Evolutionary conservation across 1,140 invertebrate genomes (phyloP).

Genomic region (Bicyclus anynana): DNA sequence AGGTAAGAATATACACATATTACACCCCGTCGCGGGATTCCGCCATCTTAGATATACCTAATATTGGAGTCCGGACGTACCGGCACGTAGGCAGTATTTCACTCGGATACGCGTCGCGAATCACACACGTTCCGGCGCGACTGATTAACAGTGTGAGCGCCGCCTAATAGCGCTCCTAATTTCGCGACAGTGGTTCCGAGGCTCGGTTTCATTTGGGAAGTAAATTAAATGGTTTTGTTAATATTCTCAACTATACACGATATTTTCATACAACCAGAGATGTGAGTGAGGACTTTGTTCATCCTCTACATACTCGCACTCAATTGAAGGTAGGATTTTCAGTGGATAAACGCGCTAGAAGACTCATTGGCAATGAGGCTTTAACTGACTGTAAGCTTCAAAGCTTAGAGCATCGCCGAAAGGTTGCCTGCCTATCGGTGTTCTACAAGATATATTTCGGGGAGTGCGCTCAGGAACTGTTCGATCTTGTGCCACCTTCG

Average conservation of each 20-base stretch:
- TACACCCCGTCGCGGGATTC: not conserved
- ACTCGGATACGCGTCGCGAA: slow-evolving; percentile 25
- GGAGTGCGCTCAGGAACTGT: too few species aligned
- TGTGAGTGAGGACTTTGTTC: not conserved
- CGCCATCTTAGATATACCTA: not conserved
- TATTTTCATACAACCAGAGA: not conserved
- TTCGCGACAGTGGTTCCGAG: slow-evolving; percentile 4
- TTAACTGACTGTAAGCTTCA: too few species aligned
- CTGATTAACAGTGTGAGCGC: slow-evolving; percentile 35
- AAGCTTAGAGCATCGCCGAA: too few species aligned
- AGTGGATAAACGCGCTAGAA: too few species aligned
- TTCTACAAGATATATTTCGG: too few species aligned
- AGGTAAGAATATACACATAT: not conserved
- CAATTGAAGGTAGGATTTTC: too few species aligned
- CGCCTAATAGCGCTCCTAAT: slow-evolving; percentile 33
- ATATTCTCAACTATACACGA: not conserved
- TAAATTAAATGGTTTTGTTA: not conserved
- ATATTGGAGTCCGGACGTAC: slow-evolving; percentile 1
- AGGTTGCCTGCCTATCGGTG: too few species aligned
- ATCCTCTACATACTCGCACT: too few species aligned
- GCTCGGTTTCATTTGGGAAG: not conserved
- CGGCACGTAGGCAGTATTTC: slow-evolving; percentile 33
- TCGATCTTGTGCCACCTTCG: too few species aligned
- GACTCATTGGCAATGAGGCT: too few species aligned
- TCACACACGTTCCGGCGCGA: slow-evolving; percentile 16